These are phyloP conservation scores for Dolichopus griseipennis DNA, from an alignment of 2,888 invertebrate species.

Conservation along the genomic window DNA sequence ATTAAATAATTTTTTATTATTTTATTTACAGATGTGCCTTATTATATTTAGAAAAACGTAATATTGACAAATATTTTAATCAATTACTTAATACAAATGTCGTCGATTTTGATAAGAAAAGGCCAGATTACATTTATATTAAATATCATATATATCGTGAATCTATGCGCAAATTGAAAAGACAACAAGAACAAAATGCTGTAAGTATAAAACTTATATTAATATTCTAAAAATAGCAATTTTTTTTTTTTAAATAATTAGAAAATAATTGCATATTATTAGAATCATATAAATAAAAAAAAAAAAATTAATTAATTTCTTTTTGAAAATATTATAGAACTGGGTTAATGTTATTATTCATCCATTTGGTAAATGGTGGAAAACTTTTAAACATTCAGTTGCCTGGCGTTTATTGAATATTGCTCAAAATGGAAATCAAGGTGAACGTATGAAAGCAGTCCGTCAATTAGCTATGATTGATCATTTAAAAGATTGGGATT, in stretches of 20 bases:
- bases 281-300: too few species aligned
- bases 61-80: constrained; percentile 37
- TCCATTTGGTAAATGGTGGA: constrained; percentile 50
- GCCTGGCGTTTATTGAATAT: constrained; percentile 59
- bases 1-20: too few species aligned
- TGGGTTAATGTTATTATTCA: constrained; percentile 42
- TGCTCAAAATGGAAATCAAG: constrained; percentile 54
- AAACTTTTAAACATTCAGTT: constrained; percentile 53
- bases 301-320: constrained; percentile 5
- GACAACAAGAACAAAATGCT: constrained; percentile 37
- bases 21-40: constrained; percentile 33
- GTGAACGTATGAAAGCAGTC: constrained; percentile 56
- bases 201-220: constrained; percentile 22
- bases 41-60: constrained; percentile 35
- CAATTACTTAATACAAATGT: constrained; percentile 40
- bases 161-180: constrained; percentile 38
- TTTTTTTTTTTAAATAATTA: not conserved
- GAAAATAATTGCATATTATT: not conserved
- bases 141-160: constrained; percentile 46
- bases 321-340: constrained; percentile 27
- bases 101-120: constrained; percentile 38
- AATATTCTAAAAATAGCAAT: too few species aligned
- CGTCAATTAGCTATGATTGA: constrained; percentile 56
- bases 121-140: constrained; percentile 49
- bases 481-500: constrained; percentile 59